Base-by-base conservation (phyloP, 2,888 invertebrate genomes). In the Endotricha flammealis region DNA sequence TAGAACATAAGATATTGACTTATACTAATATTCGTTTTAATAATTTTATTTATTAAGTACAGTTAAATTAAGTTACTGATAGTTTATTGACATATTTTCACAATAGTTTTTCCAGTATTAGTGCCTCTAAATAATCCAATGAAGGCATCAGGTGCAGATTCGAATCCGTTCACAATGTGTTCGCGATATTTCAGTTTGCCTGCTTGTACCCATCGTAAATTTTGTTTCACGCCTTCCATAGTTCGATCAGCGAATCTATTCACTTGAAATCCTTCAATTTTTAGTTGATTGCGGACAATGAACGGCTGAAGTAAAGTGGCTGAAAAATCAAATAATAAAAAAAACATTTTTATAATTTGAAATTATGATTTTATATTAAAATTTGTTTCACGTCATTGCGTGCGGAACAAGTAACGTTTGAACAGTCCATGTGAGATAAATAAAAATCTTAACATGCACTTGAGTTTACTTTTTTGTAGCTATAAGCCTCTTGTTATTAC, bases 101-200 rank as follows among this genome's bases (percentile, higher is more conserved):
- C 88, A 41, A 93, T 69, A 36, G 90, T 88, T 79, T 93, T 93
- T 39, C 93, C 93, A 12, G 74, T 79, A 61, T 91, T 92, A 17
- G 87, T 87, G 9, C 93, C 92, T 29, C 47, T 67, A 31, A 85
- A 78, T 64, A 93, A 76, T 8, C 88, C 90, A 43, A 88, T 78
- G 48, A 93, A 91, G 16, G 92, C 92, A 25, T 89, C 74, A 1
- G 87, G 88, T 67, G 90, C 88, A 38, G 90, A 90, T 43, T 91
- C 90, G 57, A 93, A 92, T 12, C 92, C 92, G 23, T 90, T 72
- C 0, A 89, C 89, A 2, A 91, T 58, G 1, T 91, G 90, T 71
- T 93, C 93, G 37, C 72, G 77, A 55, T 90, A 90, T 52, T 89
- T 88, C 1, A 94, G 57, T 63, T 91, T 92, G 12, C 91, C 92